Evolutionary conservation across 2,888 invertebrate species (phyloP).

Genomic region (Osedax frankpressi): DNA sequence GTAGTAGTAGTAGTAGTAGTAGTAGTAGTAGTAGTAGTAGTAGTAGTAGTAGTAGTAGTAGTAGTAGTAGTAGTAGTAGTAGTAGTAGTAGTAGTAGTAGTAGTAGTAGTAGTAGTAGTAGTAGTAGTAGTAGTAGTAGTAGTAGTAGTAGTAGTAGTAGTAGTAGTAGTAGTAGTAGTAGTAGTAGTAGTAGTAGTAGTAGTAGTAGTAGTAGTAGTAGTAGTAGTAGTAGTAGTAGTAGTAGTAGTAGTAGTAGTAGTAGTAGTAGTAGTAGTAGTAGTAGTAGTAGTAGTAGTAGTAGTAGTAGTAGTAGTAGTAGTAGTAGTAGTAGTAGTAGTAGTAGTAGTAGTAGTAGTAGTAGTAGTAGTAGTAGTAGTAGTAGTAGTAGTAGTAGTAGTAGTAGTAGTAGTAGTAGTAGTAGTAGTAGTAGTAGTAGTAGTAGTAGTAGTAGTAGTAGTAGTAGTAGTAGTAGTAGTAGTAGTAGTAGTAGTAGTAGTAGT

Average conservation of each 20-base stretch:
- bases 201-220: constrained; percentile 23
- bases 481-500: constrained; percentile 16
- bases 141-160: constrained; percentile 24
- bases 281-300: constrained; percentile 24
- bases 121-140: constrained; percentile 24
- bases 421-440: constrained; percentile 23
- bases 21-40: constrained; percentile 22
- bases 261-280: constrained; percentile 24
- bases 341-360: constrained; percentile 23
- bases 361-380: constrained; percentile 20
- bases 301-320: constrained; percentile 22
- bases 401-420: constrained; percentile 22
- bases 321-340: constrained; percentile 23
- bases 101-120: constrained; percentile 19
- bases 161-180: constrained; percentile 23
- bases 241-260: constrained; percentile 24
- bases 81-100: constrained; percentile 4
- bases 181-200: constrained; percentile 16
- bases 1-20: constrained; percentile 23
- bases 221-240: constrained; percentile 25
- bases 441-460: constrained; percentile 21
- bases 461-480: constrained; percentile 6
- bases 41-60: constrained; percentile 23
- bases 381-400: constrained; percentile 23
- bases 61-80: constrained; percentile 21